Conservation (phyloP, 2,888 invertebrate species). For the Luffia ferchaultella region DNA sequence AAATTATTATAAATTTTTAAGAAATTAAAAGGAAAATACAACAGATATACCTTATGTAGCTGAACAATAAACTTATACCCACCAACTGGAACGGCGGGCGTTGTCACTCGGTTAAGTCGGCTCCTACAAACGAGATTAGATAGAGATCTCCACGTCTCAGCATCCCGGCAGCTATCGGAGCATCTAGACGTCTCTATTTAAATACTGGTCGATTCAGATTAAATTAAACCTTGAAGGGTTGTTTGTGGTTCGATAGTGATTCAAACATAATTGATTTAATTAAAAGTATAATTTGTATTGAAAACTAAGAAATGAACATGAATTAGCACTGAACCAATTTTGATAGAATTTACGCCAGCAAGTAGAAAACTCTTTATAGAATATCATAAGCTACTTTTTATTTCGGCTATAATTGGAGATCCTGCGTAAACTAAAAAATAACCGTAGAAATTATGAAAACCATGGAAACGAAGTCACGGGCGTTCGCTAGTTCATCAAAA, state of each 20-base stretch:
- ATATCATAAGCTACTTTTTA: not conserved
- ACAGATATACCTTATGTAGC: no score
- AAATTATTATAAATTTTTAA: no score
- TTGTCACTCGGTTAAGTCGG: not conserved
- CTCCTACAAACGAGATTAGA: not conserved
- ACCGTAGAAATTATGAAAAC: not conserved
- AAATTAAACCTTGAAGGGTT: not conserved
- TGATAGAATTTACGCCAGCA: not conserved
- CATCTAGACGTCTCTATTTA: conserved; percentile 57
- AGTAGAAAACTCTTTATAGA: not conserved
- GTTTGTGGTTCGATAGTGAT: not conserved
- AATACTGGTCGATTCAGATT: conserved; percentile 23
- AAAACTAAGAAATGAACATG: not conserved
- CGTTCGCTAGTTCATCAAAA: no score
- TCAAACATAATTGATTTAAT: not conserved
- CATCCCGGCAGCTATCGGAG: conserved; percentile 26
- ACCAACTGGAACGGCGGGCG: no score
- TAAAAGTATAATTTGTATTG: not conserved
- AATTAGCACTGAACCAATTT: not conserved
- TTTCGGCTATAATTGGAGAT: not conserved
- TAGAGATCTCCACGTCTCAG: not conserved
- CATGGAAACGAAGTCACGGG: no score
- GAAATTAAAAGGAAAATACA: no score
- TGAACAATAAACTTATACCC: no score
- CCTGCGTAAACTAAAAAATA: not conserved